Evolutionary conservation across 1,140 invertebrate genomes (phyloP).

Genomic region (Heterodera carotae): DNA sequence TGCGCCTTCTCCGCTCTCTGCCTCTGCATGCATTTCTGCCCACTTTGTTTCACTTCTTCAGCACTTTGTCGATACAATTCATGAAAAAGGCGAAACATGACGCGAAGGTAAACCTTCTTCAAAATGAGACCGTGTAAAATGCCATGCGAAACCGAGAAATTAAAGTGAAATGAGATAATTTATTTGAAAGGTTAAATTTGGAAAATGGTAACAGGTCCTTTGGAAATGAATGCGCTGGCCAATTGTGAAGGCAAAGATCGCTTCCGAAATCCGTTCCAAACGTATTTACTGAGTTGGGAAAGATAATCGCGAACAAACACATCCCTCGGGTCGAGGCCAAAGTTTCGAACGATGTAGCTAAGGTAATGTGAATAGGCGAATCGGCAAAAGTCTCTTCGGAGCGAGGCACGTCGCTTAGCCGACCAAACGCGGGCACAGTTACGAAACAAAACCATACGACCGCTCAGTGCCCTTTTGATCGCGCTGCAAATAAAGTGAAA

Average conservation of each 20-base stretch:
- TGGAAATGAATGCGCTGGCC: not conserved
- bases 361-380: slow-evolving; percentile 36
- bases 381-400: slow-evolving; percentile 33
- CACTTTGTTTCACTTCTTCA: not conserved
- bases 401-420: slow-evolving; percentile 27
- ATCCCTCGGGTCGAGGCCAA: slow-evolving; percentile 20
- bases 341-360: slow-evolving; percentile 19
- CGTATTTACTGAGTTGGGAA: slow-evolving; percentile 31
- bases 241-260: slow-evolving; percentile 16
- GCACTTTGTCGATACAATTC: not conserved
- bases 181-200: not conserved
- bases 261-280: slow-evolving; percentile 29
- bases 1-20: not conserved
- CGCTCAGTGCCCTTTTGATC: slow-evolving; percentile 33
- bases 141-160: too few relatives aligned
- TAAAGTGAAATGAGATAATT: not conserved
- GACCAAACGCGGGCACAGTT: slow-evolving; percentile 27
- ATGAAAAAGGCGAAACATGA: not conserved
- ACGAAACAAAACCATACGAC: slow-evolving; percentile 14
- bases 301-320: slow-evolving; percentile 22
- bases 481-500: slow-evolving; percentile 31
- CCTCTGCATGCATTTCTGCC: not conserved
- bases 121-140: too few relatives aligned
- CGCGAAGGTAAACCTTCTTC: not conserved
- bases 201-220: not conserved